A percentile compares a stretch with the other conserved stretches of the same genome.
Evolutionary conservation across 2,797 vertebrate species (phyloP).

Genomic region (Microctenopoma steveboyesi): DNA sequence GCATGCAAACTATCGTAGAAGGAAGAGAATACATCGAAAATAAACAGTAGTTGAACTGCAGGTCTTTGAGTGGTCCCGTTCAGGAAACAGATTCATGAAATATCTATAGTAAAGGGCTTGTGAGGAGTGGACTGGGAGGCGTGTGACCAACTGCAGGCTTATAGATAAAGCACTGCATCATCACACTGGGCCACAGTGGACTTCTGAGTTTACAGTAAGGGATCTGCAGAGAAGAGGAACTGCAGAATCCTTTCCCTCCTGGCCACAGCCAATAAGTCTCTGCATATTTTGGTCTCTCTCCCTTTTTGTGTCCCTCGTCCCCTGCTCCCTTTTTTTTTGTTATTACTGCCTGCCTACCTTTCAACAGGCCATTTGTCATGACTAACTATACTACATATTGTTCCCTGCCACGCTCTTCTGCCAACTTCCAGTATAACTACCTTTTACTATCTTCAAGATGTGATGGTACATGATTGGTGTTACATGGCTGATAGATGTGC

Average conservation of each 20-base stretch:
- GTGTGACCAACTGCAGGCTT: constrained; percentile 40
- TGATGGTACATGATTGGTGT: constrained; percentile 11
- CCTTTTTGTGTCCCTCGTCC: constrained; percentile 5
- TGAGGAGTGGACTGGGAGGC: constrained; percentile 9
- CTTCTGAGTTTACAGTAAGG: constrained; percentile 58
- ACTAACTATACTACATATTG: constrained; percentile 42
- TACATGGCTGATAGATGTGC: neutral
- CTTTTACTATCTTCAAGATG: neutral
- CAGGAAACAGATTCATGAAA: constrained; percentile 19
- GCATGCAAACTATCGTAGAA: constrained; percentile 25
- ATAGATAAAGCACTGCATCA: constrained; percentile 54
- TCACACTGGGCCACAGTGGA: constrained; percentile 44
- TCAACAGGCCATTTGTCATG: constrained; percentile 70
- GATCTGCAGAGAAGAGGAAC: constrained; percentile 52
- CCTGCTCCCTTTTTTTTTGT: neutral
- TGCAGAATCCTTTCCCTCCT: constrained; percentile 53
- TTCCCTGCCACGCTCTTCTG: constrained; percentile 21
- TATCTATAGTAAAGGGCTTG: constrained; percentile 32
- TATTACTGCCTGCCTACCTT: constrained; percentile 27
- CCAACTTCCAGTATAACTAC: constrained; percentile 7
- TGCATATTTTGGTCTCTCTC: constrained; percentile 5
- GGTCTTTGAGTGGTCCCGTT: neutral
- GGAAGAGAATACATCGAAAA: neutral
- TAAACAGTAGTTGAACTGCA: constrained; percentile 10
- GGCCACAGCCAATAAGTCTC: constrained; percentile 53